Percentiles rank a stretch among this genome's conserved stretches.
phyloP scores from a whole-genome alignment of 2,797 vertebrate species.

The Bradypodion ventrale region DNA sequence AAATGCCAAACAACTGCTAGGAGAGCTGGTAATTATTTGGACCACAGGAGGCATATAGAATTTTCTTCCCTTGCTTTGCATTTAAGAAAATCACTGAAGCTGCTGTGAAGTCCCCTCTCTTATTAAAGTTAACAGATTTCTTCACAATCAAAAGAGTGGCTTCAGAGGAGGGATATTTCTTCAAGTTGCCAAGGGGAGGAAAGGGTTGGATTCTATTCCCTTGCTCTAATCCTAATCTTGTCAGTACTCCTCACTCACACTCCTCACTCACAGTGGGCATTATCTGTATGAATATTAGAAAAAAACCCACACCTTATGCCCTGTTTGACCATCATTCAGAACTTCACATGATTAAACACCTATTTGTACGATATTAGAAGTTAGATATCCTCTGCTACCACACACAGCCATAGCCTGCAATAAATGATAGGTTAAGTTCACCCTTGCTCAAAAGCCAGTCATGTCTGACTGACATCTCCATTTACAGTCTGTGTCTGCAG shows the following conservation, averaged over 20 bases:
- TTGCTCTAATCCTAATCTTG: neutral
- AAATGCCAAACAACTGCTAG: neutral
- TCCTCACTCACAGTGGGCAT: no score
- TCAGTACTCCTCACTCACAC: no score
- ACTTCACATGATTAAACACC: neutral
- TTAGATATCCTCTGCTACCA: no score
- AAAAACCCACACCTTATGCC: neutral
- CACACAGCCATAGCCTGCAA: no score
- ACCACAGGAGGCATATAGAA: neutral
- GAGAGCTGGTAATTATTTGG: neutral
- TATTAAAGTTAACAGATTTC: neutral
- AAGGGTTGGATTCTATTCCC: neutral
- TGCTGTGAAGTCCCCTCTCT: no score
- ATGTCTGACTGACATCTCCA: no score
- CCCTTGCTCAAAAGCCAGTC: no score
- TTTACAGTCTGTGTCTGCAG: no score
- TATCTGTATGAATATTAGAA: neutral
- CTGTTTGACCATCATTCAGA: neutral
- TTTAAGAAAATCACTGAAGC: no score
- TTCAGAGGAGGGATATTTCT: neutral
- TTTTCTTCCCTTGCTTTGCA: neutral
- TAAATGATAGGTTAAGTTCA: no score
- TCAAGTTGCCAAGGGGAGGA: neutral
- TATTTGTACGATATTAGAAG: neutral
- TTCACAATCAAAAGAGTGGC: neutral